Conservation (phyloP, 2,113 vertebrate species). For the Ptyas mucosa region DNA sequence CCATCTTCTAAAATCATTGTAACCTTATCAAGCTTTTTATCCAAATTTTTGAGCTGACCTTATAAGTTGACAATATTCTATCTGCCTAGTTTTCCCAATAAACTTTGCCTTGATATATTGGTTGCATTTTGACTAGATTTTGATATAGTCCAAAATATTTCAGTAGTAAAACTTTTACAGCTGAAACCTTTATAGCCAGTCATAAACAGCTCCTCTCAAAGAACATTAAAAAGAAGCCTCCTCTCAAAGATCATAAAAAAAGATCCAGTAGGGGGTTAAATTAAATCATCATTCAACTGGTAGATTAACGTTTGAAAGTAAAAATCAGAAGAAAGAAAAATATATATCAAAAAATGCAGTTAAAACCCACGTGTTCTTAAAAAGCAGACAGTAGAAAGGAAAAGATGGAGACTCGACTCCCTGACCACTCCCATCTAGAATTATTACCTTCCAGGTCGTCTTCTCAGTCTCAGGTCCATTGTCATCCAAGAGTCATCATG, state of each 20-base stretch:
- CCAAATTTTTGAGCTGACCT: too few relatives aligned
- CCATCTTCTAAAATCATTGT: background rate
- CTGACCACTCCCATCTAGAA: background rate
- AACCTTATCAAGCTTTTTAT: too few relatives aligned
- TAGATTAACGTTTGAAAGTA: background rate
- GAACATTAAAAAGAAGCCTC: too few relatives aligned
- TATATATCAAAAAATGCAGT: background rate
- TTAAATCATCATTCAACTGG: background rate
- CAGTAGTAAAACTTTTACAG: too few relatives aligned
- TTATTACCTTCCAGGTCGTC: background rate
- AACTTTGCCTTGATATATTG: too few relatives aligned
- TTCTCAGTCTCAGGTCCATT: background rate
- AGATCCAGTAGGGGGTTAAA: background rate
- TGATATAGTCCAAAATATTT: too few relatives aligned
- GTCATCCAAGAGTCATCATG: background rate
- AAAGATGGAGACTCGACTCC: background rate
- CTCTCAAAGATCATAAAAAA: too few relatives aligned
- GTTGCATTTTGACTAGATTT: too few relatives aligned
- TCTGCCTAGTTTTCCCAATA: too few relatives aligned
- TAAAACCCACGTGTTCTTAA: background rate
- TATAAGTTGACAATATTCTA: too few relatives aligned
- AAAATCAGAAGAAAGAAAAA: background rate
- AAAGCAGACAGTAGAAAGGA: background rate
- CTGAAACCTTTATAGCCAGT: too few relatives aligned
- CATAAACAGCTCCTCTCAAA: too few relatives aligned